Base-by-base conservation (phyloP, 2,797 vertebrate species). In the Diglossa cyanea region DNA sequence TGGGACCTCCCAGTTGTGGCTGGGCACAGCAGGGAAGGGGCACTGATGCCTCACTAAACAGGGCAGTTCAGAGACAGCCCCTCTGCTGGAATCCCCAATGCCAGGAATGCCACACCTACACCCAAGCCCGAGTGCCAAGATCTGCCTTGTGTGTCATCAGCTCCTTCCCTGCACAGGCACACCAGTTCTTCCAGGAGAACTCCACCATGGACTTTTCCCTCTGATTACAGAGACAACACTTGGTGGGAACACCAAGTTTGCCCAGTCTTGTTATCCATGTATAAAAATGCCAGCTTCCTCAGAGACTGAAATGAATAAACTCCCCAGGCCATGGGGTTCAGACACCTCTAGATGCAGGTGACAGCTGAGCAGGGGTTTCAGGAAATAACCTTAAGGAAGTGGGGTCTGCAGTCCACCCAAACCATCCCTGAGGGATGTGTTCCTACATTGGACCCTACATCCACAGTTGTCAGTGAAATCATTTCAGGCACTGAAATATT, bases 51-150 rank as follows among this genome's bases (percentile, higher is more conserved):
- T 11, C 9, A 24, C 13, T 7, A 1, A 17, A 53, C 4, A 39
- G 37, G 12, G 21, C 21, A 58, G 16, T 1, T 9, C 10, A 71
- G 53, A 58, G 20, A 17, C 10, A 57, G 39, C 10, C 35, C 21
- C 3, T 0, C 3, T 33, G 24, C 67, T 66, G 33, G 25, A 73
- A 35, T 35, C 33, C 28, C 35, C 40, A 24, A 0, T 2, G 20
- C 8, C 54, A 72, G 58, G 14, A 65, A 28, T 7, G n/a, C 17
- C n/a, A 45, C 18, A 20, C 2, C 40, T 30, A 25, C 17, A 10
- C 54, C 23, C 16, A 10, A 21, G 4, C 17, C 39, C 2, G 14
- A 40, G 39, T 3, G 16, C 37, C 48, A 45, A 57, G 39, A 12
- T 11, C 20, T 39, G 20, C 26, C 33, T 6, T 3, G 3, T 2